Base-by-base conservation (phyloP, 2,888 invertebrate genomes). In the Antitype chi region DNA sequence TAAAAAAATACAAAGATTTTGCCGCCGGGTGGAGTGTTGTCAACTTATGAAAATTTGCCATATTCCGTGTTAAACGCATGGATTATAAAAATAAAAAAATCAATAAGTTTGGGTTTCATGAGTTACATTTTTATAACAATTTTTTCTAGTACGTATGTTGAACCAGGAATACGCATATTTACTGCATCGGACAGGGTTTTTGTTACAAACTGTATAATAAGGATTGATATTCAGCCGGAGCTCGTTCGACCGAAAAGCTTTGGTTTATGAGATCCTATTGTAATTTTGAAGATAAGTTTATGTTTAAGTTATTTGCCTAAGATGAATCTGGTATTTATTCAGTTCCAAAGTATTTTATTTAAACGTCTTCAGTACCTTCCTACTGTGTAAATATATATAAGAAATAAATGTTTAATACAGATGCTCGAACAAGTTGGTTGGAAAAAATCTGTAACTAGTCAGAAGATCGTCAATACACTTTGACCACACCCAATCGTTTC, bases 401-500 rank as follows among this genome's bases (percentile, higher is more conserved):
- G 49, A n/a, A 5, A 49, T 7, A 20, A 4, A 13, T 6, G 32
- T n/a, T 23, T 4, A 53, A 53, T 8, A 38, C 8, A 23, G n/a
- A 52, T 23, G 4, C 13, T 52, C 17, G 53, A 53, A 38, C 4
- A n/a, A 9, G 13, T 52, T 75, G 4, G 6, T 43, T 20, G 2
- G 13, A 38, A 57, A 25, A 23, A 38, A 62, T 17, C 25, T 6
- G 3, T 20, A 80, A n/a, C 20, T 23, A 25, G 17, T 15, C n/a
- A 52, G 52, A 52, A 23, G n/a, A 47, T 70, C 25, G 55, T 60
- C 49, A 66, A 59, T 28, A 38, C 6, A 28, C 15, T 63, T 64
- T 25, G 87, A 75, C 73, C 74, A 79, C 79, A 62, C 82, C 76
- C 70, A 38, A 38, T 15, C 70, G 25, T 79, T 66, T 47, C 43